Base-by-base conservation (phyloP, 2,888 invertebrate species). In the Tiphia femorata region DNA sequence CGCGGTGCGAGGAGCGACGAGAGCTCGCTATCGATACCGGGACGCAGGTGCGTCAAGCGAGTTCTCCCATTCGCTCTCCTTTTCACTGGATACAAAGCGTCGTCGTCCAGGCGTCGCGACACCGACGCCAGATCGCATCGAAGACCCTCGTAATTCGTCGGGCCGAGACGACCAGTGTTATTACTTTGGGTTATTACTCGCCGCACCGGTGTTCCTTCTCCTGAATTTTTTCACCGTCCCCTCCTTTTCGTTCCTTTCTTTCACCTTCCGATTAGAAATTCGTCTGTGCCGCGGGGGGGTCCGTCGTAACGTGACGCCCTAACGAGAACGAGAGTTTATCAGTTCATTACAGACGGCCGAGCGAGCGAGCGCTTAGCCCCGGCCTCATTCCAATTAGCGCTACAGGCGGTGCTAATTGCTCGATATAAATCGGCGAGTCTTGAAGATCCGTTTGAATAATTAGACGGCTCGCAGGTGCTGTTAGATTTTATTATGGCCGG, bases 311-410 rank as follows among this genome's bases (percentile, higher is more conserved):
- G 59, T 54, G 49, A 54, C 49, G 49, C 42, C 65, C 65, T 63
- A 69, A 69, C 69, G 69, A 69, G 66, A 10, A 58, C 46, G 54
- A 58, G 52, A 54, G 64, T 69, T 69, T 66, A 68, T 69, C 69
- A 64, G 57, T 53, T 48, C 37, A 49, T 25, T 49, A 51, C 50
- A 27, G 38, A 47, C 5, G 25, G 46, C 56, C 49, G 53, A 48
- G 47, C 58, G 64, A 5, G 29, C 33, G 20, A 8, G 41, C 25
- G 12, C 20, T n/a, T n/a, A n/a, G 53, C 59, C 52, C 51, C 53
- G 60, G 53, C 59, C 64, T 63, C 61, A 54, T 67, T 70, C 70
- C 65, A 70, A 70, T 70, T 70, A 70, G 70, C 58, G 70, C 56
- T 62, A 63, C 63, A 70, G 63, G 47, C 61, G n/a, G 47, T 42